Evolutionary conservation across 2,797 vertebrate species (phyloP).

Genomic region (Heterohyrax brucei): DNA sequence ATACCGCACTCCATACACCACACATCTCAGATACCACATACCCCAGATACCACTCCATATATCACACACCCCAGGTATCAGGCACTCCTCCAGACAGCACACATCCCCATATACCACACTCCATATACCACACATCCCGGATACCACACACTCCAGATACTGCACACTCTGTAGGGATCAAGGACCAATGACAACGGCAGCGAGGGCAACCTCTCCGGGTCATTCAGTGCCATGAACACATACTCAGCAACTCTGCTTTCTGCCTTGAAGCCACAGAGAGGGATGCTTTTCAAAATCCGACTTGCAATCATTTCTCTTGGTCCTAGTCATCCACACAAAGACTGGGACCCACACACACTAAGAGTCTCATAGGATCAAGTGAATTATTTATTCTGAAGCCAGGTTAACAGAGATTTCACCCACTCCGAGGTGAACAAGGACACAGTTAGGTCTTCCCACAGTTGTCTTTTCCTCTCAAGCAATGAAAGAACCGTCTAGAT

Average conservation of each 20-base stretch:
- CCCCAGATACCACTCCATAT: no score
- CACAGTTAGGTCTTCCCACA: constrained; percentile 69
- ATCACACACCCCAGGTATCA: no score
- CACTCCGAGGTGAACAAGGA: constrained; percentile 21
- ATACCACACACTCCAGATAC: not conserved
- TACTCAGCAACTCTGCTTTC: not conserved
- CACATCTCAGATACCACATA: no score
- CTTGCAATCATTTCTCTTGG: not conserved
- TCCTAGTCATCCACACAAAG: not conserved
- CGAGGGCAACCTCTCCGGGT: not conserved
- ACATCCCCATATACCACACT: no score
- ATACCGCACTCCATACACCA: no score
- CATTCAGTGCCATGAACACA: not conserved
- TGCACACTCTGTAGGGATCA: not conserved
- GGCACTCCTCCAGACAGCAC: no score
- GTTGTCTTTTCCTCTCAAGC: not conserved
- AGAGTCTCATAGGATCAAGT: constrained; percentile 62
- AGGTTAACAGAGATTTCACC: constrained; percentile 28
- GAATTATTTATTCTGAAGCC: constrained; percentile 70
- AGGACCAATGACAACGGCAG: not conserved
- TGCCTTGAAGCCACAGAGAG: not conserved
- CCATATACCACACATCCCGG: no score
- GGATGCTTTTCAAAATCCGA: constrained; percentile 19
- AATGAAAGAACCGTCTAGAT: not conserved
- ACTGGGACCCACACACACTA: not conserved